Evolutionary conservation across 2,888 invertebrate species (phyloP), one percentile per base, ranked within the genome.

Genomic region (Pammene aurita): DNA sequence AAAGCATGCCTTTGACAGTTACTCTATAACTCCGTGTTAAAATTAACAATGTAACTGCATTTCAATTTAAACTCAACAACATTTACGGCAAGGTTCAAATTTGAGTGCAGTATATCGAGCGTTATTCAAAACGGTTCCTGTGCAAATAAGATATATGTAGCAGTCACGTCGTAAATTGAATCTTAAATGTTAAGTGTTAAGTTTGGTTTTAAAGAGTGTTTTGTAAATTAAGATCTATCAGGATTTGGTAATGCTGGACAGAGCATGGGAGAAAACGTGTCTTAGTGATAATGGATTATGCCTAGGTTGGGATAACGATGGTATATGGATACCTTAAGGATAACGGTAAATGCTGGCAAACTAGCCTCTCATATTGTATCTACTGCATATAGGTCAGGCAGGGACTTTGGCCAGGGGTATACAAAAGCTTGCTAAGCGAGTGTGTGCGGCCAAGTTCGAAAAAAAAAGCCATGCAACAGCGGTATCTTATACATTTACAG

Each of bases 141-240:
- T 73, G 76, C 80, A 84, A 86, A 83, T 84, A 83, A 83, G 84
- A 85, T n/a, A n/a, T n/a, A 85, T 85, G 83, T 82, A 79, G 79
- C 80, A 80, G 81, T 78, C 79, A 71, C 61, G 58, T 67, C 66
- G 67, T 35, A 75, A 75, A 73, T 73, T 75, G 41, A 56, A 73
- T 67, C 72, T 58, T 65, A 52, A 44, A 48, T 44, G n/a, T 7
- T 13, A 38, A 6, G 5, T 2, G 9, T 42, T 13, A 67, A 35
- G 61, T 60, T 61, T 46, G 46, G 6, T 35, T 34, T 35, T 60
- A 6, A n/a, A 14, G 7, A 7, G 6, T 35, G 18, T 13, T 10
- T 14, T 55, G 46, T 44, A 54, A 67, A 67, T 61, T 60, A 38
- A 67, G 66, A 61, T 66, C 14, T 44, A 52, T 18, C 60, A 34